phyloP scores from a whole-genome alignment of 2,888 invertebrate genomes.

The Phaedon cochleariae region DNA sequence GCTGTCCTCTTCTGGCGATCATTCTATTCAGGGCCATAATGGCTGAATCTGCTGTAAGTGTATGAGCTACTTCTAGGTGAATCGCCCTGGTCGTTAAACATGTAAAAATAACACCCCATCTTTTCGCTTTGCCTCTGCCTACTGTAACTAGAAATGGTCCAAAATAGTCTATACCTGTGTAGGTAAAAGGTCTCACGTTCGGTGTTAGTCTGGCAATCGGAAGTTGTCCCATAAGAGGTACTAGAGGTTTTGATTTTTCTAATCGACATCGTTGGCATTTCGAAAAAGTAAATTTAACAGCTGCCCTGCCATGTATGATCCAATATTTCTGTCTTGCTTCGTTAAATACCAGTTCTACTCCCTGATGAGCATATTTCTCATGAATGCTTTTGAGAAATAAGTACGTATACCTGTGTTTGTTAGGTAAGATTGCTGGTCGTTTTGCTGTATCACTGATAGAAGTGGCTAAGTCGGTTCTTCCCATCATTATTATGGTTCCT shows the following conservation, averaged over 20 bases:
- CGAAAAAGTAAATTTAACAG: no score
- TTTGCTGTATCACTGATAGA: no score
- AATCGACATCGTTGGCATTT: no score
- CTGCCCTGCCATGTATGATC: neutral
- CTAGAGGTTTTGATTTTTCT: neutral
- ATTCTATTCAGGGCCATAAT: conserved; percentile 4
- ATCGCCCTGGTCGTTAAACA: conserved; percentile 6
- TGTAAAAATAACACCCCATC: conserved; percentile 4
- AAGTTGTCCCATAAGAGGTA: conserved; percentile 2
- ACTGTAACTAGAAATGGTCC: neutral
- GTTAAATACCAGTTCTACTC: neutral
- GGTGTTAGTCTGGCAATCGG: neutral
- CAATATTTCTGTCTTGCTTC: neutral
- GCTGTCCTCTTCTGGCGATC: conserved; percentile 7
- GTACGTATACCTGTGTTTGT: neutral
- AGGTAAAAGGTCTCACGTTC: neutral
- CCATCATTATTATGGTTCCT: no score
- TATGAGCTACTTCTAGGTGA: conserved; percentile 14
- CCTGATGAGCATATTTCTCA: neutral
- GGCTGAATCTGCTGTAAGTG: conserved; percentile 10
- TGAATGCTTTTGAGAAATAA: neutral
- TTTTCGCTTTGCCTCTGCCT: neutral
- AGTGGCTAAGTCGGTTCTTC: no score
- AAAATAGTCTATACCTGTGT: neutral
- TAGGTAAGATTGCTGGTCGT: no score